Base-by-base conservation (phyloP, 2,113 vertebrate genomes). In the Pelobates fuscus region DNA sequence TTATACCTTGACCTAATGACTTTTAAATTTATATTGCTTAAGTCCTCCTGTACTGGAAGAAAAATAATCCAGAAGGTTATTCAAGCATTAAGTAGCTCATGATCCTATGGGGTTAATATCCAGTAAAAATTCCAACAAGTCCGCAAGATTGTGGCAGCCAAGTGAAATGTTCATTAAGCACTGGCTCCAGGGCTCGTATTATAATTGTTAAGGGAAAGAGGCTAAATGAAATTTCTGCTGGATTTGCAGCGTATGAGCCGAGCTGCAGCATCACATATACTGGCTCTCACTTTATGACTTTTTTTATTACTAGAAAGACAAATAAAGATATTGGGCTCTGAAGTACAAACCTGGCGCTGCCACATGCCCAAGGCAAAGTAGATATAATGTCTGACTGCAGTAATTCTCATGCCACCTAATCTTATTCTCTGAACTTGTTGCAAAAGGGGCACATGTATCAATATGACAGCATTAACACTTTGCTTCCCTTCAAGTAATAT, bases 191-290 rank as follows among this genome's bases (percentile, higher is more conserved):
- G 67, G 67, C 54, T 59, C 20, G 52, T 70, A 70, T 59, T 70
- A 70, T 70, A 70, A 70, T 70, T 70, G 67, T 70, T 37, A 18
- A 70, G 67, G 67, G 55, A 70, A 57, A 59, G 21, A 59, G 55
- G 30, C 12, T 43, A 58, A 70, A 59, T 57, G 30, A 41, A 41
- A 59, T 70, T 70, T 58, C 67, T 41, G 67, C 27, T 69, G 7
- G 43, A 49, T 44, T 26, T 26, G 24, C 65, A 29, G 44, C 6
- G 18, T 54, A 29, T 20, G 30, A 58, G 30, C 64, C 20, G 32
- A 54, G 23, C 12, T 49, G 18, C 21, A 57, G 20, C 67, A 54
- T 52, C 20, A 15, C 21, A 23, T 17, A 25, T 14, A 43, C 15
- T 29, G 54, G 54, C 27, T 70, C 21, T 15, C 23, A 58, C 14